Conservation (phyloP, 2,797 vertebrate genomes). For the Pogoniulus pusillus region DNA sequence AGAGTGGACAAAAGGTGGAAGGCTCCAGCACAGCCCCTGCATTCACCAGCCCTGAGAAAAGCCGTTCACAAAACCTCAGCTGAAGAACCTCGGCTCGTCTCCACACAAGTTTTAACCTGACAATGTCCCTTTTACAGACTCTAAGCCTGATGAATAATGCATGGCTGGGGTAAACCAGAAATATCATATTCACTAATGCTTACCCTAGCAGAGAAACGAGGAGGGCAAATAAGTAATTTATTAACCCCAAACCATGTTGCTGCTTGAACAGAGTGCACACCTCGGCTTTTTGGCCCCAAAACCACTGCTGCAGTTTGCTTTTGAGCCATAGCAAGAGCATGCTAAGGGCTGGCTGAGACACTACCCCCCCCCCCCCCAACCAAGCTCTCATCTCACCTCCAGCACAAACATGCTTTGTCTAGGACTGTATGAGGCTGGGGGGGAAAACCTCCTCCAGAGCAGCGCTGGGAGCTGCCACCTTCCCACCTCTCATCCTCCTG, state of each 20-base stretch:
- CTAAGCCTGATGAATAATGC: constrained; percentile 62
- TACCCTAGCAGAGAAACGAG: constrained; percentile 26
- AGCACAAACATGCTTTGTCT: not conserved
- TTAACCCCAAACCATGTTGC: constrained; percentile 21
- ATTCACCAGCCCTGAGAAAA: constrained; percentile 13
- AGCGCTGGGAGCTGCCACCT: not conserved
- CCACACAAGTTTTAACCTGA: constrained; percentile 62
- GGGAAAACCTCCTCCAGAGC: rapidly evolving
- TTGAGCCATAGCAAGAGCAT: rapidly evolving
- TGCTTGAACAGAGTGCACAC: constrained; percentile 22
- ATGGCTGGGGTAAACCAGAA: constrained; percentile 42
- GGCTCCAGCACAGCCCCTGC: not conserved
- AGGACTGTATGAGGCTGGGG: not conserved
- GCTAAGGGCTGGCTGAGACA: not conserved
- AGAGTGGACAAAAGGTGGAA: not conserved
- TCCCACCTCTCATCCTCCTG: not conserved
- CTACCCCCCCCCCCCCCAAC: not conserved
- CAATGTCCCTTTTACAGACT: constrained; percentile 50
- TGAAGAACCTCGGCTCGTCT: not conserved
- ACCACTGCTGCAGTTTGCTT: rapidly evolving
- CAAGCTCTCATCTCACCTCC: not conserved
- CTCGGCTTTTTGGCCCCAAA: not conserved
- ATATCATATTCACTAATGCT: constrained; percentile 56
- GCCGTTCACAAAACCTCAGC: not conserved
- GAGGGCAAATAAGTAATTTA: constrained; percentile 57